These are phyloP conservation scores for Ianthella basta DNA, from an alignment of 37 sponge, comb jelly and placozoan species.

Conservation along the genomic window DNA sequence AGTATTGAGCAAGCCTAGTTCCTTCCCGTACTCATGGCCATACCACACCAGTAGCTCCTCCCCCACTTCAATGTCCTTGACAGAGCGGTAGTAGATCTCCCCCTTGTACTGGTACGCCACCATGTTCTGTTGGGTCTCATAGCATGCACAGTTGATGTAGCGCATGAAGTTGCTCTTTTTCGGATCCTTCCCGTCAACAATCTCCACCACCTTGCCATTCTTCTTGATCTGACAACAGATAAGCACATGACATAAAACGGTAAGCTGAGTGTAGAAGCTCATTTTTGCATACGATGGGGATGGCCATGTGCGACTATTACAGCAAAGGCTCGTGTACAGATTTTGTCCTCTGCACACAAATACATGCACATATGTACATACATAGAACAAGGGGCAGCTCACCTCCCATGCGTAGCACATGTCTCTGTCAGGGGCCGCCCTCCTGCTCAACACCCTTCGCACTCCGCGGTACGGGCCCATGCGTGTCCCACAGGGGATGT, in stretches of 20 bases:
- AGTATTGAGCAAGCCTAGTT: not conserved
- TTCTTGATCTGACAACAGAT: conserved; percentile 43
- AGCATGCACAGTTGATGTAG: conserved; percentile 81
- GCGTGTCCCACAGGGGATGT: not conserved
- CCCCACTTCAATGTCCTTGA: conserved; percentile 46
- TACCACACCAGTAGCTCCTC: conserved; percentile 95
- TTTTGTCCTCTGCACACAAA: too few species aligned
- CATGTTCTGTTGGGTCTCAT: conserved; percentile 72
- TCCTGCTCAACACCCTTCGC: too few species aligned
- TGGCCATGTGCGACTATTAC: too few species aligned
- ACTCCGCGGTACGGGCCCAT: conserved; percentile 7
- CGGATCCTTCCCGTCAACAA: conserved; percentile 62
- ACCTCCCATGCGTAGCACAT: conserved; percentile 23
- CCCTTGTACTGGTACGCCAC: conserved; percentile 60
- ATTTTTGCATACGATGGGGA: too few species aligned
- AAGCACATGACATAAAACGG: not conserved
- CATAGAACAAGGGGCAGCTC: too few species aligned
- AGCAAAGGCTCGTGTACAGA: too few species aligned
- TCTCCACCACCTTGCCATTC: conserved; percentile 38
- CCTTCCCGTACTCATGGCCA: conserved; percentile 23
- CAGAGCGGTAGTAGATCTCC: conserved; percentile 71
- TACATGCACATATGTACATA: too few species aligned
- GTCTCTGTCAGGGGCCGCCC: not conserved
- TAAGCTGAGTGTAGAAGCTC: too few species aligned
- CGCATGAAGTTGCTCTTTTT: conserved; percentile 79